Evolutionary conservation across 2,797 vertebrate species (phyloP).

Genomic region (Schizothorax lantsangensis): DNA sequence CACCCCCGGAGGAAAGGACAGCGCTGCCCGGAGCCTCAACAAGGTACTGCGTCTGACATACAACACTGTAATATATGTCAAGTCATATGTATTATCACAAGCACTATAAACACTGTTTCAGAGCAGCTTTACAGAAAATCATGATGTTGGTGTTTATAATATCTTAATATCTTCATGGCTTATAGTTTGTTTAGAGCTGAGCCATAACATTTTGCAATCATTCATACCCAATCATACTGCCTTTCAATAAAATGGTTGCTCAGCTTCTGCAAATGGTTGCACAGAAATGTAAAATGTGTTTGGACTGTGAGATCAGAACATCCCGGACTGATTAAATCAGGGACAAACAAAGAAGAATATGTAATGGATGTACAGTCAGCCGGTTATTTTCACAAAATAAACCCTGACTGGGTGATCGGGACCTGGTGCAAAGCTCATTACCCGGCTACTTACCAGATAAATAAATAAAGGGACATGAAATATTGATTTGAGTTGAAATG

Average conservation of each 20-base stretch:
- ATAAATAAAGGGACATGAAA: conserved; percentile 11
- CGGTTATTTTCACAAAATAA: conserved; percentile 7
- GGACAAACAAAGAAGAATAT: neutral
- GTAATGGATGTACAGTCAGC: neutral
- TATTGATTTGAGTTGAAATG: conserved; percentile 14
- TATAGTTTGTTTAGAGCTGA: neutral
- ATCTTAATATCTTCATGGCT: neutral
- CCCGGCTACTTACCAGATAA: conserved; percentile 1
- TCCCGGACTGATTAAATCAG: neutral
- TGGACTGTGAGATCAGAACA: neutral
- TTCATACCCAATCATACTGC: neutral
- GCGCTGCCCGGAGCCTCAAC: conserved; percentile 93
- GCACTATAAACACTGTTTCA: neutral
- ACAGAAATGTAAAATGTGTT: neutral
- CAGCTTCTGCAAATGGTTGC: neutral
- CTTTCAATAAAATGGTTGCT: neutral
- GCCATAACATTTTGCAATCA: neutral
- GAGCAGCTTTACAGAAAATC: neutral
- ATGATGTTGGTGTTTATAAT: neutral
- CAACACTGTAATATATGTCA: neutral
- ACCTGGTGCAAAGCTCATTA: conserved; percentile 21
- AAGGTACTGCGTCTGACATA: conserved; percentile 81
- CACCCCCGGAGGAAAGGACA: conserved; percentile 96
- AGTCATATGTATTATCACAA: neutral
- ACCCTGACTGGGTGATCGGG: conserved; percentile 1